phyloP scores from a whole-genome alignment of 2,113 vertebrate species.

The Uria aalge region DNA sequence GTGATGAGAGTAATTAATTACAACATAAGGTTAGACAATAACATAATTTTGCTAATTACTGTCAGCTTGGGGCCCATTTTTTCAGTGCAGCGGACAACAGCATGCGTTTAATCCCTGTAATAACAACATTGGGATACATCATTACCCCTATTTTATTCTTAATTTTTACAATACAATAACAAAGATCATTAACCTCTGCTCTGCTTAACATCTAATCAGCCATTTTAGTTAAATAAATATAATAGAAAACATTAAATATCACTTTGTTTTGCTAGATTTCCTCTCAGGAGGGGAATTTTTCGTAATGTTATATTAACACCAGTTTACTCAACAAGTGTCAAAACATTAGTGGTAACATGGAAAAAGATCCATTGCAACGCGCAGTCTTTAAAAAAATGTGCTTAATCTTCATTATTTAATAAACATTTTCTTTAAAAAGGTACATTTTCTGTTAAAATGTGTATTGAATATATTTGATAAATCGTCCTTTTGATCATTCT shows the following conservation, averaged over 20 bases:
- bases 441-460: not conserved
- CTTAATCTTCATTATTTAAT: not conserved
- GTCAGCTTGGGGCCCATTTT: conserved; percentile 71
- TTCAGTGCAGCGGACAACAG: conserved; percentile 62
- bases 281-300: conserved; percentile 68
- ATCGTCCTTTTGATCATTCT: not conserved
- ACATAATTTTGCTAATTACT: conserved; percentile 76
- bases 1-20: conserved; percentile 61
- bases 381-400: conserved; percentile 50
- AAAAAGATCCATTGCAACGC: conserved; percentile 50
- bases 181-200: conserved; percentile 79
- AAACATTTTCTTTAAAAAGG: not conserved
- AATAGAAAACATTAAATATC: conserved; percentile 75
- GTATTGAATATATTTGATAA: not conserved
- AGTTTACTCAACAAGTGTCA: conserved; percentile 72
- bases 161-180: conserved; percentile 77
- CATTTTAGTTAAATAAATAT: conserved; percentile 79
- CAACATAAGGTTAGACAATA: conserved; percentile 57
- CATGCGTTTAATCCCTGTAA: conserved; percentile 70
- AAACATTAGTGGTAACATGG: conserved; percentile 21
- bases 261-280: conserved; percentile 71
- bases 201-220: conserved; percentile 76
- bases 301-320: conserved; percentile 66
- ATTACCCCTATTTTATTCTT: conserved; percentile 79
- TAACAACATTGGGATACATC: conserved; percentile 76